Conservation (phyloP, 1,140 invertebrate species). For the Drosophila kikkawai region DNA sequence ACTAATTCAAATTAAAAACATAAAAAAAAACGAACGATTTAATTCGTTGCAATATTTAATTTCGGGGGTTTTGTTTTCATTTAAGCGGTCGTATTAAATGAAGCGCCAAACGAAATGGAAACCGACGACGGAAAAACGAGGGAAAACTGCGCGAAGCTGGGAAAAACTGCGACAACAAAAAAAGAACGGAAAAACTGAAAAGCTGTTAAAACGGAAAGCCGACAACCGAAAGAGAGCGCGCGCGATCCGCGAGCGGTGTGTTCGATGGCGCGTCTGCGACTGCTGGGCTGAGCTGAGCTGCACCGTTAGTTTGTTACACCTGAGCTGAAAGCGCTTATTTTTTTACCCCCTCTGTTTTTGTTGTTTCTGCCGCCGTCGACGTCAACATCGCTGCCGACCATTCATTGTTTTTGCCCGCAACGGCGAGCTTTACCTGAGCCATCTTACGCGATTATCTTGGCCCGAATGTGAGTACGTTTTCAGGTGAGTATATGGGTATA, state of each 20-base stretch:
- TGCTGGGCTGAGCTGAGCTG: slow-evolving; percentile 64
- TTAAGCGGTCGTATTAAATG: slow-evolving; percentile 40
- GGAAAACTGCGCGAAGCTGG: not conserved
- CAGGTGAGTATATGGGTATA: slow-evolving; percentile 1
- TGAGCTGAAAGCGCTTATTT: slow-evolving; percentile 50
- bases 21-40: not conserved
- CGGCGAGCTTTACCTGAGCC: slow-evolving; percentile 44
- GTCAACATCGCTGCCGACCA: slow-evolving; percentile 18
- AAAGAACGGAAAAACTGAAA: slow-evolving; percentile 11
- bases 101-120: slow-evolving; percentile 42
- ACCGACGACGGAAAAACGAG: slow-evolving; percentile 1
- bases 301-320: slow-evolving; percentile 83
- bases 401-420: slow-evolving; percentile 49
- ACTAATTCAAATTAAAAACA: not conserved
- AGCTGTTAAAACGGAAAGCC: slow-evolving; percentile 9
- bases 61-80: slow-evolving; percentile 13
- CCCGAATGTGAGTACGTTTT: slow-evolving; percentile 35
- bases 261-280: slow-evolving; percentile 76
- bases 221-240: slow-evolving; percentile 15
- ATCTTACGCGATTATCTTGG: slow-evolving; percentile 43
- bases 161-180: slow-evolving; percentile 2
- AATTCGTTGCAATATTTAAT: slow-evolving; percentile 16
- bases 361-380: not conserved
- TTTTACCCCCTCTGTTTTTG: not conserved
- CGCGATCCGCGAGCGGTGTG: slow-evolving; percentile 57